Base-by-base conservation (phyloP, 1,140 invertebrate genomes). In the Aphaenogaster rudis region DNA sequence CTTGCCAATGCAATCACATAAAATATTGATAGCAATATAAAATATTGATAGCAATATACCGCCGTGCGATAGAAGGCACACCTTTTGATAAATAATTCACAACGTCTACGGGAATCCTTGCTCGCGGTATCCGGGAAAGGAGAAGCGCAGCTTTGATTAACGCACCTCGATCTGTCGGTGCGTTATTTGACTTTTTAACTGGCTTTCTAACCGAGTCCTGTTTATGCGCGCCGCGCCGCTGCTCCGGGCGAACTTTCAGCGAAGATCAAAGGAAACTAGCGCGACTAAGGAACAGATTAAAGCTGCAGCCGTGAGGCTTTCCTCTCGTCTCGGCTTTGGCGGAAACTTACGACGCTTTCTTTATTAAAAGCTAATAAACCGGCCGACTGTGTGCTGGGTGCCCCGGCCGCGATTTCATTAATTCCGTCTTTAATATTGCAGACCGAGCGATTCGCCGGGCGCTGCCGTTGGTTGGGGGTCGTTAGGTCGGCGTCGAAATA, bases 331-430 rank as follows among this genome's bases (percentile, higher is more conserved):
- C 54, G 42, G 48, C 80, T 76, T 84, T 76, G 69, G 48, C 64
- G 21, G 45, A 76, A 74, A 76, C 42, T 74, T 76, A 76, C 39
- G 69, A 39, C 52, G 69, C 28, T 84, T 84, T 76, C 80, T 84
- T 84, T 84, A 84, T 84, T 84, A 84, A 84, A 84, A 50, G 54
- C 54, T 84, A 84, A 84, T 84, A 84, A 82, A 84, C 80, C 80
- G 54, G 28, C 54, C 21, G 74, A 78, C 74, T 61, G 74, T 64
- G 33, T 36, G 15, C 21, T 4, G 48, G 9, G 11, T 28, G 52
- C 61, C 61, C 66, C 36, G 36, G 28, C 54, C 52, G n/a, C 54
- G 80, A 84, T 76, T 84, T 84, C 69, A 84, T 76, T 84, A 76
- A 84, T 50, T 63, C 39, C 64, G 21, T 9, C 69, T 74, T 84